phyloP scores from a whole-genome alignment of 2,113 vertebrate genomes.

The Columbina picui region DNA sequence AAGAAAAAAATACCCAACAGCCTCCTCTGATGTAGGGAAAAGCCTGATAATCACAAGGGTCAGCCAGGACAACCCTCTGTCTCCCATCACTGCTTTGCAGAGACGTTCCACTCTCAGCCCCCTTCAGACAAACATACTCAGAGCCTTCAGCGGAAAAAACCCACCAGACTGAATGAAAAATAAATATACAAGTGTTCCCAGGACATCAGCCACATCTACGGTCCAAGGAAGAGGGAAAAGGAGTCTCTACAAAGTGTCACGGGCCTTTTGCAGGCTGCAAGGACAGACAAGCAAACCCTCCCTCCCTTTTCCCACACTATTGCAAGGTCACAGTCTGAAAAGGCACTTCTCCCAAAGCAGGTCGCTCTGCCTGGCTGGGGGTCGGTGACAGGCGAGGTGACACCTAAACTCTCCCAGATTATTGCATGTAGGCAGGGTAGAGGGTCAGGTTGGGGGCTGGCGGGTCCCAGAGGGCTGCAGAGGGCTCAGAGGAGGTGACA shows the following conservation, averaged over 20 bases:
- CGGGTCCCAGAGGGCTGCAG: not conserved
- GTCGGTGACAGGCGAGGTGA: not conserved
- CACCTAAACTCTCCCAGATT: constrained; percentile 52
- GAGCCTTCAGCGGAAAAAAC: not conserved
- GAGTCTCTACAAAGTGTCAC: not conserved
- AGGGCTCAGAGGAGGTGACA: not conserved
- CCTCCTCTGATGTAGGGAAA: not conserved
- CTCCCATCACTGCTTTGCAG: not conserved
- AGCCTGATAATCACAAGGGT: not conserved
- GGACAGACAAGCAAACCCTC: not conserved
- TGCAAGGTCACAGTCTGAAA: constrained; percentile 56
- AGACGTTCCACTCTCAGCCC: not conserved
- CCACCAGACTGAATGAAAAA: not conserved
- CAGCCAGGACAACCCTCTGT: not conserved
- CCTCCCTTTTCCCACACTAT: not conserved
- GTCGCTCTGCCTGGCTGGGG: constrained; percentile 25
- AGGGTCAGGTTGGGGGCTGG: not conserved
- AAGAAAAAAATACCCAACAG: not conserved
- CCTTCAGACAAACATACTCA: not conserved
- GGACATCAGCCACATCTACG: not conserved
- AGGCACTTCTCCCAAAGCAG: constrained; percentile 71
- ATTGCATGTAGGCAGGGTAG: constrained; percentile 48
- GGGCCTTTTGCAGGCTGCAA: not conserved
- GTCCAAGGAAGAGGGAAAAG: not conserved
- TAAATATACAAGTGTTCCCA: constrained; percentile 38